Conservation (phyloP, 2,113 vertebrate genomes). For the Anseranas semipalmata region DNA sequence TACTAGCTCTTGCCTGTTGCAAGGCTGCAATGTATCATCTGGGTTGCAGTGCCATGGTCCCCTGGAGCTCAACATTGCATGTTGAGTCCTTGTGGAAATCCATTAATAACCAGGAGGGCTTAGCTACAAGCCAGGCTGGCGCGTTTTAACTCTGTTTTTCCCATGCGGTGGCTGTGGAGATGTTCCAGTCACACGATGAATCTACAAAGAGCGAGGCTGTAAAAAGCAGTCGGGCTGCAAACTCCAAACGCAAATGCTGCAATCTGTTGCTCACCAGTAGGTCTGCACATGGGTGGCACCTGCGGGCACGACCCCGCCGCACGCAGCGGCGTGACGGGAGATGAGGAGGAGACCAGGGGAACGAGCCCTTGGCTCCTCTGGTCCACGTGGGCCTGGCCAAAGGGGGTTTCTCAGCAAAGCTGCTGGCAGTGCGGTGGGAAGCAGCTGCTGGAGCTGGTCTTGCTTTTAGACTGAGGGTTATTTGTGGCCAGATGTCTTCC, state of each 20-base stretch:
- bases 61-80: background rate
- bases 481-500: background rate
- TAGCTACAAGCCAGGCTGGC: background rate
- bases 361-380: background rate
- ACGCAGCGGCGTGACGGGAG: accelerated
- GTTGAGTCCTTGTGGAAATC: background rate
- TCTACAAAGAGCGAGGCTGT: background rate
- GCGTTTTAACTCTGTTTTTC: background rate
- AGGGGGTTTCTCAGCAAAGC: background rate
- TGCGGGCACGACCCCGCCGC: background rate
- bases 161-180: background rate
- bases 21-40: background rate
- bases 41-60: background rate
- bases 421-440: background rate
- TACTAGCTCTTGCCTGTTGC: background rate
- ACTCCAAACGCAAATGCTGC: background rate
- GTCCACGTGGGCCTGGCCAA: background rate
- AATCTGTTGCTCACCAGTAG: background rate
- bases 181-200: background rate
- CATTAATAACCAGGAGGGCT: background rate
- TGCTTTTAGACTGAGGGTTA: background rate
- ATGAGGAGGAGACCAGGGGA: background rate
- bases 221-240: background rate
- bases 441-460: background rate
- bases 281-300: background rate